A percentile compares a stretch with the other conserved stretches of the same genome.
phyloP scores from a whole-genome alignment of 2,113 vertebrate genomes.

The Benitochromis conjunctus region DNA sequence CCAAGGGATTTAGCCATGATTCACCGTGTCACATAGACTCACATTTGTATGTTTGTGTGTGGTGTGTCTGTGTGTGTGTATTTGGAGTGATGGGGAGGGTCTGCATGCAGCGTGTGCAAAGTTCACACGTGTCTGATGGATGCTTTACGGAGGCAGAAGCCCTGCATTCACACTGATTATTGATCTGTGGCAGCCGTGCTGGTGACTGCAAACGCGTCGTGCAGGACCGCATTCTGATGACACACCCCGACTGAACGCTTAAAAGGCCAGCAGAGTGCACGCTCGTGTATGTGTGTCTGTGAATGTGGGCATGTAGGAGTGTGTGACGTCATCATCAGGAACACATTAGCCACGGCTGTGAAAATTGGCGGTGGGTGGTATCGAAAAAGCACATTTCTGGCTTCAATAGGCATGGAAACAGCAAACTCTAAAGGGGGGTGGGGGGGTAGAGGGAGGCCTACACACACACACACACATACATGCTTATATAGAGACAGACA shows the following conservation, averaged over 20 bases:
- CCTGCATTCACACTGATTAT: background rate
- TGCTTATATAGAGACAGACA: background rate
- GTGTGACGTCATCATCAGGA: slow-evolving; percentile 34
- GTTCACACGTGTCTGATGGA: background rate
- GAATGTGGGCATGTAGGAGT: slow-evolving; percentile 21
- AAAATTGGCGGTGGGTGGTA: slow-evolving; percentile 39
- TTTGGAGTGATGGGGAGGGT: background rate
- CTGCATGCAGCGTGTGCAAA: background rate
- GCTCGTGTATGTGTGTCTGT: background rate
- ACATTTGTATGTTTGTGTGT: background rate
- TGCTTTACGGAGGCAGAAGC: background rate
- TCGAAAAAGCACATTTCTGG: slow-evolving; percentile 40
- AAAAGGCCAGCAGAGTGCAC: background rate
- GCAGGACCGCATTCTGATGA: background rate
- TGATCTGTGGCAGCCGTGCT: background rate
- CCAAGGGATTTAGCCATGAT: slow-evolving; percentile 15
- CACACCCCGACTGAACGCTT: background rate
- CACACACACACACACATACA: background rate
- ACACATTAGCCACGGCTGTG: slow-evolving; percentile 29
- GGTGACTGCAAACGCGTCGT: background rate
- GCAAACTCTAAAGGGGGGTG: background rate
- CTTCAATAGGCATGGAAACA: slow-evolving; percentile 11
- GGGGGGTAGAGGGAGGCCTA: background rate
- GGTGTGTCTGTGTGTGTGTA: background rate
- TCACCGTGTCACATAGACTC: slow-evolving; percentile 1